Conservation (phyloP, 1,140 invertebrate genomes). For the Zaprionus davidi region DNA sequence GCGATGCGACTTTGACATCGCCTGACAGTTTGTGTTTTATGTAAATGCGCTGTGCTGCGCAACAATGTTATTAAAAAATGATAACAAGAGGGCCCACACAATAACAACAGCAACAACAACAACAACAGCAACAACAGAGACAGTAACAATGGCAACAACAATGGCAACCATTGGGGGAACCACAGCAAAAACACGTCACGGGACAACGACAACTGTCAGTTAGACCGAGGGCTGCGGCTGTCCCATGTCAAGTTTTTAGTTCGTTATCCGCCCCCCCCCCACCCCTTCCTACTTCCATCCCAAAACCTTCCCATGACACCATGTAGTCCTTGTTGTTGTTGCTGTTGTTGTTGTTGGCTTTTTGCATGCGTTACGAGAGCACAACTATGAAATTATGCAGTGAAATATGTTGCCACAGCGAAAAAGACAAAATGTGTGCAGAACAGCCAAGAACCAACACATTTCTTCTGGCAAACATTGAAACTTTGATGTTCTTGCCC, state of each 20-base stretch:
- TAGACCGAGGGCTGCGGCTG: constrained; percentile 71
- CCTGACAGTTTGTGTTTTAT: constrained; percentile 64
- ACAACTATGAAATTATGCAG: constrained; percentile 75
- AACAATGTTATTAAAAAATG: constrained; percentile 83
- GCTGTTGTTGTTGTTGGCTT: constrained; percentile 64
- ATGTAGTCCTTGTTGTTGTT: constrained; percentile 37
- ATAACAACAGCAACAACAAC: constrained; percentile 41
- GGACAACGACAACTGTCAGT: constrained; percentile 78
- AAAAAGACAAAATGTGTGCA: constrained; percentile 24
- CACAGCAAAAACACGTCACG: constrained; percentile 45
- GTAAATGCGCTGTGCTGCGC: constrained; percentile 75
- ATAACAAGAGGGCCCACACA: constrained; percentile 70
- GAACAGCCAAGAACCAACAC: constrained; percentile 22
- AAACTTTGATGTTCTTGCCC: constrained; percentile 2
- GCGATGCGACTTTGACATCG: constrained; percentile 27
- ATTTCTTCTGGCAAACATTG: constrained; percentile 6
- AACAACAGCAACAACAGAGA: constrained; percentile 26
- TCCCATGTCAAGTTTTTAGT: constrained; percentile 81
- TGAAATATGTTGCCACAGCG: constrained; percentile 78
- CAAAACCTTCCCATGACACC: neutral
- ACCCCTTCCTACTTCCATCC: neutral
- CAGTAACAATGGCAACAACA: constrained; percentile 13
- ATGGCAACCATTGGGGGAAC: constrained; percentile 12
- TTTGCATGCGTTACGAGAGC: constrained; percentile 68
- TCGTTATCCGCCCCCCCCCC: constrained; percentile 38